phyloP scores from a whole-genome alignment of 2,113 vertebrate genomes.

The Sinocyclocheilus rhinocerous region DNA sequence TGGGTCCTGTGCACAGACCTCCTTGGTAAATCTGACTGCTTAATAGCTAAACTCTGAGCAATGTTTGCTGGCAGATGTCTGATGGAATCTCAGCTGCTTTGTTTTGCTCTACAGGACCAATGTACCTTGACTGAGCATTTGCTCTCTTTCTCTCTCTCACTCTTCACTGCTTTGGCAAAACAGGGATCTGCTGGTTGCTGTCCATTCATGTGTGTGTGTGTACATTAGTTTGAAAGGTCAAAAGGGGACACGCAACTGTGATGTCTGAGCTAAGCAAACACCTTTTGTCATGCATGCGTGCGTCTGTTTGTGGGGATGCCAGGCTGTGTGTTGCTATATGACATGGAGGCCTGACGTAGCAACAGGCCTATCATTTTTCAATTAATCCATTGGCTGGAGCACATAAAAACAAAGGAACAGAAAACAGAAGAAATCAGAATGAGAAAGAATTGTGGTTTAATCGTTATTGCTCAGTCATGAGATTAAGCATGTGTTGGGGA shows the following conservation, averaged over 20 bases:
- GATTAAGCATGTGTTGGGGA: not conserved
- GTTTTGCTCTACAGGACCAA: not conserved
- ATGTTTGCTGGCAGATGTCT: not conserved
- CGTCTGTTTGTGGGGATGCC: constrained; percentile 13
- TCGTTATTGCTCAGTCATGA: not conserved
- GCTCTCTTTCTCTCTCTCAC: not conserved
- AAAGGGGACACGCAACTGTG: not conserved
- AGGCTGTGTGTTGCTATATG: constrained; percentile 6
- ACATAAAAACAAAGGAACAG: not conserved
- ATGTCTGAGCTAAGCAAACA: not conserved
- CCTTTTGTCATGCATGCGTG: constrained; percentile 14
- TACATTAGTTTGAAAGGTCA: constrained; percentile 1
- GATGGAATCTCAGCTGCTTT: constrained; percentile 21
- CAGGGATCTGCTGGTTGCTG: not conserved
- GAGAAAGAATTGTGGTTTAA: not conserved
- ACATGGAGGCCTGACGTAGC: not conserved
- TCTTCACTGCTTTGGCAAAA: constrained; percentile 10
- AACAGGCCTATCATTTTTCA: constrained; percentile 12
- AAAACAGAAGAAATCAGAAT: constrained; percentile 26
- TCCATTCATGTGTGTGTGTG: constrained; percentile 15
- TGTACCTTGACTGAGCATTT: constrained; percentile 13
- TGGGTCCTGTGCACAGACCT: not conserved
- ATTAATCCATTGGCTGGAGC: constrained; percentile 29
- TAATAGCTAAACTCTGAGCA: not conserved
- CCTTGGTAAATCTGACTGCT: not conserved